Conservation (phyloP, 1,140 invertebrate species). For the Lepidurus couesii region DNA sequence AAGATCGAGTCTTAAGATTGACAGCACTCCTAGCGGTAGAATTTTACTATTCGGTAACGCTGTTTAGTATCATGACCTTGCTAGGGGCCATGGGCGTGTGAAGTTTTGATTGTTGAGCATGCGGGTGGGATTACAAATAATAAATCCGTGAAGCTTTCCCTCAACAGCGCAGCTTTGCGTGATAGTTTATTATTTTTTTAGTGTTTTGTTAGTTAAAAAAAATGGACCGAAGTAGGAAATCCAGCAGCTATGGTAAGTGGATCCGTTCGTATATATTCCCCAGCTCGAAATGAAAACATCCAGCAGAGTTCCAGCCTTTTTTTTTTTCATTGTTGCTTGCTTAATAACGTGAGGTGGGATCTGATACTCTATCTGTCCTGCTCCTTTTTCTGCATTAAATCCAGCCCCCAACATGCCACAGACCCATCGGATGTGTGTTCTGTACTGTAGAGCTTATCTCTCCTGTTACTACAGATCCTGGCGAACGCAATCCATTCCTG, state of each 20-base stretch:
- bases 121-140: neutral
- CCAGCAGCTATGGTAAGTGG: neutral
- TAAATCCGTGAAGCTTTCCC: neutral
- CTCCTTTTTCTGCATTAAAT: neutral
- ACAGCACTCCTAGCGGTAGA: no score
- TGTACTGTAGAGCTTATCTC: neutral
- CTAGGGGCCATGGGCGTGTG: conserved; percentile 12
- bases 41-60: no score
- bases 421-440: neutral
- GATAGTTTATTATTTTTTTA: no score
- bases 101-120: neutral
- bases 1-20: no score
- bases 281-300: neutral
- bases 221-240: conserved; percentile 9
- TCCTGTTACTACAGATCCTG: conserved; percentile 30
- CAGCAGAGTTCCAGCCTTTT: neutral
- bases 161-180: neutral
- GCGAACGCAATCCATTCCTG: conserved; percentile 38
- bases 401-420: neutral
- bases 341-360: no score
- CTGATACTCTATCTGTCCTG: neutral
- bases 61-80: neutral
- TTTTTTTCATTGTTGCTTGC: neutral
- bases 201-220: neutral
- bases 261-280: neutral